phyloP scores from a whole-genome alignment of 1,140 invertebrate species.

The Pinna nobilis region DNA sequence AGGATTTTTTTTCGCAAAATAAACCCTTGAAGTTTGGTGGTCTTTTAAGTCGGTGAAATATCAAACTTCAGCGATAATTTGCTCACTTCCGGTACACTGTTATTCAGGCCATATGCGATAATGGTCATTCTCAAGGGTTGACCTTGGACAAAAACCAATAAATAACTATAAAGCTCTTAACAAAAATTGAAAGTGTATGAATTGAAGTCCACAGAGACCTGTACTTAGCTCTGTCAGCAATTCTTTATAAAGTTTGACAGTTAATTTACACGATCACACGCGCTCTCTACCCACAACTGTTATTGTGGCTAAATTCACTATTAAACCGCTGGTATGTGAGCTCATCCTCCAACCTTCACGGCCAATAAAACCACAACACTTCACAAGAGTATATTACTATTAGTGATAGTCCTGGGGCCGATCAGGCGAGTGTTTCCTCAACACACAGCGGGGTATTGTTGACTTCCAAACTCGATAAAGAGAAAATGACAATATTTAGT shows the following conservation, averaged over 20 bases:
- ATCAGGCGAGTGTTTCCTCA: not conserved
- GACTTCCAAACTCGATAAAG: conserved; percentile 17
- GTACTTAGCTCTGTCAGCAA: conserved; percentile 41
- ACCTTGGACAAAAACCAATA: no score
- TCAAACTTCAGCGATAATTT: no score
- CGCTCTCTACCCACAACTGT: no score
- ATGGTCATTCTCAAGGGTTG: no score
- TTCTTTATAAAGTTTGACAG: conserved; percentile 38
- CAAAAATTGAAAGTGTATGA: conserved; percentile 32
- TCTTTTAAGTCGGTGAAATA: no score
- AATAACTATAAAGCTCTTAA: no score
- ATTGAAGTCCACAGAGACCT: conserved; percentile 12
- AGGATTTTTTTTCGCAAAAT: no score
- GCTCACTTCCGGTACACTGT: no score
- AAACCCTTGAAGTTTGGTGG: no score
- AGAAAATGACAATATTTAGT: conserved; percentile 34
- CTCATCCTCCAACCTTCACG: conserved; percentile 10
- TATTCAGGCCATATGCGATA: no score
- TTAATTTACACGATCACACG: conserved; percentile 39
- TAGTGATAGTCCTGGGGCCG: conserved; percentile 12
- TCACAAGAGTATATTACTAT: conserved; percentile 4
- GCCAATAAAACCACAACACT: conserved; percentile 1
- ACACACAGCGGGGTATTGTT: not conserved
- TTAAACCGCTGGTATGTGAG: conserved; percentile 1
- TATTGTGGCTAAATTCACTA: no score